Conservation (phyloP, 2,113 vertebrate species). For the Misgurnus anguillicaudatus region DNA sequence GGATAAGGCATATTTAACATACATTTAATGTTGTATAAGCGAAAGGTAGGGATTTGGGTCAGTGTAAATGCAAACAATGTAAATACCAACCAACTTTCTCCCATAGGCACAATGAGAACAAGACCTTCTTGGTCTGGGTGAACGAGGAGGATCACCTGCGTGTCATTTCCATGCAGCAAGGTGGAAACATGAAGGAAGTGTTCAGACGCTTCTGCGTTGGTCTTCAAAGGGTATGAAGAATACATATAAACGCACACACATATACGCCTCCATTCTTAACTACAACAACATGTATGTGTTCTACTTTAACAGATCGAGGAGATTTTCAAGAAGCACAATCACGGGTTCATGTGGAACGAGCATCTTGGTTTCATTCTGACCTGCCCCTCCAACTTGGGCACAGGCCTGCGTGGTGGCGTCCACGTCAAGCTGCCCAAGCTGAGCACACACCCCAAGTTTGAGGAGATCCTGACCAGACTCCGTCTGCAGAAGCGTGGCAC, state of each 20-base stretch:
- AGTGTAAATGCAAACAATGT: not conserved
- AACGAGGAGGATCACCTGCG: constrained; percentile 95
- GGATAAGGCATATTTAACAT: too few relatives aligned
- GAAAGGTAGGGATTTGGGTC: too few relatives aligned
- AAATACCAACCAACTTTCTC: not conserved
- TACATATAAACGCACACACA: not conserved
- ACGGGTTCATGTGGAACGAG: constrained; percentile 93
- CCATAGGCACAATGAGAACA: constrained; percentile 88
- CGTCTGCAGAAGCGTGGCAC: constrained; percentile 96
- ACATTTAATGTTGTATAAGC: too few relatives aligned
- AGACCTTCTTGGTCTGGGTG: constrained; percentile 94
- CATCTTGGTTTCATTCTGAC: constrained; percentile 91
- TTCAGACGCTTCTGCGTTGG: constrained; percentile 93
- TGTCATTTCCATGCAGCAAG: constrained; percentile 93
- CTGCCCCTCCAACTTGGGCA: constrained; percentile 93
- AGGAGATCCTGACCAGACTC: constrained; percentile 87
- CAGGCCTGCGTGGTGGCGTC: constrained; percentile 89
- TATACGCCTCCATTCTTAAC: not conserved
- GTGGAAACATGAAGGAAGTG: constrained; percentile 95
- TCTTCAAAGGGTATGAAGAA: constrained; percentile 82
- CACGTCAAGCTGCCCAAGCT: constrained; percentile 89
- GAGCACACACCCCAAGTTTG: constrained; percentile 90
- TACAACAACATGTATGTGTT: not conserved
- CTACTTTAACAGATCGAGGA: constrained; percentile 82
- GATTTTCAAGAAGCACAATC: constrained; percentile 89